Evolutionary conservation across 2,888 invertebrate species (phyloP).

Genomic region (Hecatera dysodea): DNA sequence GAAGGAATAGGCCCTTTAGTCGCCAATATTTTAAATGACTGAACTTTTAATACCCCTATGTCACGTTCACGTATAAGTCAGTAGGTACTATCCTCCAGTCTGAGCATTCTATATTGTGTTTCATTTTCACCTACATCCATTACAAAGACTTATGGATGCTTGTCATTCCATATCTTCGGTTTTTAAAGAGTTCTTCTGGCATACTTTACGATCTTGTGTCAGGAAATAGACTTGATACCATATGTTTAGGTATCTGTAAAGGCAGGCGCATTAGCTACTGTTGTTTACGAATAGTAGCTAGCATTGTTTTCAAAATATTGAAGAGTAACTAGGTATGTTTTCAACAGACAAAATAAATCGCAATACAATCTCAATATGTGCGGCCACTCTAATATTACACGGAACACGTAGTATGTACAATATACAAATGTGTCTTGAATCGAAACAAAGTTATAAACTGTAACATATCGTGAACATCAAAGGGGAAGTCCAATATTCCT

Average conservation of each 20-base stretch:
- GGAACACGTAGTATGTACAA: constrained; percentile 10
- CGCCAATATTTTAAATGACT: neutral
- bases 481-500: constrained; percentile 40
- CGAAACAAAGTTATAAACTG: constrained; percentile 27
- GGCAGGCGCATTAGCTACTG: constrained; percentile 2
- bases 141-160: constrained; percentile 34
- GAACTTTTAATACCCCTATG: neutral
- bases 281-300: constrained; percentile 11
- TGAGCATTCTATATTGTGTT: neutral
- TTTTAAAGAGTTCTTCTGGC: constrained; percentile 11
- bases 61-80: neutral
- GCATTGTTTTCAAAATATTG: neutral
- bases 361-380: neutral
- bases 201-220: constrained; percentile 42
- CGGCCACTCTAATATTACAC: neutral
- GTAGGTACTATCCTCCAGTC: neutral
- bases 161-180: constrained; percentile 12
- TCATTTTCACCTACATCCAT: constrained; percentile 9
- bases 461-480: constrained; percentile 49
- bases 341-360: neutral
- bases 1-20: neutral
- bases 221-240: constrained; percentile 3
- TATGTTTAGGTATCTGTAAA: constrained; percentile 13
- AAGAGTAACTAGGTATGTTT: neutral
- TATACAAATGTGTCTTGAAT: constrained; percentile 15